Base-by-base conservation (phyloP, 2,888 invertebrate species). In the Gortyna flavago region DNA sequence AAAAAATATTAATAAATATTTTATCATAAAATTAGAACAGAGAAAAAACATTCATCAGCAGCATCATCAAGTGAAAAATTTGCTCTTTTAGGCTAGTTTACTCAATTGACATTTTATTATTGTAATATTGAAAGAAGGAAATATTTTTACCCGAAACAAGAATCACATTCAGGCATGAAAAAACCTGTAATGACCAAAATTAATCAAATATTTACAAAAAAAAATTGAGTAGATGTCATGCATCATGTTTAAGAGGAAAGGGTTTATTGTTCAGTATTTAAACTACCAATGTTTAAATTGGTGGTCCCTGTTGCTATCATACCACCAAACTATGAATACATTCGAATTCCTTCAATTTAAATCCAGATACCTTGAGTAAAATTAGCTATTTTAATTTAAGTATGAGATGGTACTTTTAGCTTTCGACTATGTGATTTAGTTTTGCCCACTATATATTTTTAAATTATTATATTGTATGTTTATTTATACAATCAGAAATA, bases 1-100 rank as follows among this genome's bases (percentile, higher is more conserved):
- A 91, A 85, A 51, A 90, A 90, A 65, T 16, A 11, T 38, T 2
- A 67, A 32, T 5, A 29, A 57, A 35, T 21, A 57, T 44, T 16
- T 64, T 4, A 44, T 21, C 21, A 44, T 3, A n/a, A 32, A 25
- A 38, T 59, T 16, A 21, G 1, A 16, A 38, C 16, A 61, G 38
- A 7, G 6, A 41, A 21, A 72, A 48, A 2, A 1, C 0, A 6
- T 35, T 21, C n/a, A n/a, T n/a, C n/a, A n/a, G n/a, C n/a, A n/a
- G 9, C 29, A 21, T 4, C 61, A 48, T 71, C 32, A 29, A 44
- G 21, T 13, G 29, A 21, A 25, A 51, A 5, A 25, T 68, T 48
- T 25, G 25, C 5, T 25, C 29, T 7, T 69, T 0, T 41, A 41
- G 21, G 13, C 6, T 69, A 25, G 7, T 29, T 41, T 13, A 41